Evolutionary conservation across 2,888 invertebrate species (phyloP), one percentile per base, ranked within the genome.

Genomic region (Stramonita haemastoma): DNA sequence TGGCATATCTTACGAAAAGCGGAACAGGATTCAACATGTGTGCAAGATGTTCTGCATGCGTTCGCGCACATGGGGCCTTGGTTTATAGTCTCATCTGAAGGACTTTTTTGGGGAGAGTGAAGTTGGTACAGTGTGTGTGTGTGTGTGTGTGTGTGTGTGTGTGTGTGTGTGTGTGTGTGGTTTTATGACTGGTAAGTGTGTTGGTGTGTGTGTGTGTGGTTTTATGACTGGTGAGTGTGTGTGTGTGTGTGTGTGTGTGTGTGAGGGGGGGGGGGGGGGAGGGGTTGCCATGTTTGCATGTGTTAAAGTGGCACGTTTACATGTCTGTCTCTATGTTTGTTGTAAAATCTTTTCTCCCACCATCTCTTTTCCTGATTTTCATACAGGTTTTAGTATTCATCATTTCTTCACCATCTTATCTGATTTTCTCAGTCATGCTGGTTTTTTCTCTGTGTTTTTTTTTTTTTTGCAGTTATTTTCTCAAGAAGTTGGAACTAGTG

Each of bases 381-480:
- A 46, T 46, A 8, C 8, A 46, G 8, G 46, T 46, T 46, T 46
- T 8, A 46, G 46, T 46, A 46, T 46, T 46, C 8, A 46, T 46
- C 46, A 46, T 46, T 46, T 46, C 46, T 8, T 46, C 46, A 46
- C 46, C 46, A 5, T 46, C 4, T 46, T 19, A 66, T 26, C 0
- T 13, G 66, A 66, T 66, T 66, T 66, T 66, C 26, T 66, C 26
- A 26, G 13, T 66, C 17, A 26, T 66, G 13, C 26, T 77, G 73
- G 6, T n/a, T 77, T 77, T 29, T 29, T 77, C n/a, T 77, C 29
- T 73, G 57, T 57, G 57, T 32, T n/a, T 29, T 11, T 77, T 79
- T 13, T 8, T 46, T 22, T 86, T 11, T 60, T 60, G 22, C 85
- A 91, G 91, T 57, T 83, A 87, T 36, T 90, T 89, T 57, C 34